Base-by-base conservation (phyloP, 2,113 vertebrate genomes). In the Aramus guarauna region DNA sequence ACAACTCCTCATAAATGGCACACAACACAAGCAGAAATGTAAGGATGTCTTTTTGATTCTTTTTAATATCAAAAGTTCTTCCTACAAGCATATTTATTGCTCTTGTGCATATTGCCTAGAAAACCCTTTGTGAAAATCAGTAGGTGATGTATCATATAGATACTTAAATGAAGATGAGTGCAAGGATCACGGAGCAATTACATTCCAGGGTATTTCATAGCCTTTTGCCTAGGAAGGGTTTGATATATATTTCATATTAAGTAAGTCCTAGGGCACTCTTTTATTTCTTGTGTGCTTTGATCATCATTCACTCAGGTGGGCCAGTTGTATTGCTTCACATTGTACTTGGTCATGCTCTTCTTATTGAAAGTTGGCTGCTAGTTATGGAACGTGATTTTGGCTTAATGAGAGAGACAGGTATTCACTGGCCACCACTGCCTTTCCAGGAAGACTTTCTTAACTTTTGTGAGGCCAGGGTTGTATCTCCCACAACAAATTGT, bases 211-310 rank as follows among this genome's bases (percentile, higher is more conserved):
- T n/a, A 9, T 67, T 85, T 79, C 4, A 0, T 39, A 50, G 50
- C 4, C 36, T 68, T 88, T 64, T 19, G 9, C 21, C 34, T 53
- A 10, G 34, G 29, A 73, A 62, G 15, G 23, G 12, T 48, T 56
- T 58, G 21, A 32, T 69, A 32, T 1, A 0, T 53, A 6, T 52
- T 79, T 56, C n/a, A 6, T 53, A 6, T 1, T 1, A 9, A 48
- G 2, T 43, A 67, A 39, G 23, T 56, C 24, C 13, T 32, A 5
- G 66, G 43, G 32, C 39, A 18, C 20, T 22, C 36, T 55, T 73
- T 32, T 63, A 47, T 72, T 90, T 81, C 30, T 59, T 6, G 7
- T 30, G 23, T 69, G 24, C 23, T 77, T 90, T 32, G 30, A 11
- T 34, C 32, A 43, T 39, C 14, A 3, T 71, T 72, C 37, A 5